These are phyloP conservation scores for Maniola jurtina DNA, from an alignment of 1,140 invertebrate genomes.

Conservation along the genomic window DNA sequence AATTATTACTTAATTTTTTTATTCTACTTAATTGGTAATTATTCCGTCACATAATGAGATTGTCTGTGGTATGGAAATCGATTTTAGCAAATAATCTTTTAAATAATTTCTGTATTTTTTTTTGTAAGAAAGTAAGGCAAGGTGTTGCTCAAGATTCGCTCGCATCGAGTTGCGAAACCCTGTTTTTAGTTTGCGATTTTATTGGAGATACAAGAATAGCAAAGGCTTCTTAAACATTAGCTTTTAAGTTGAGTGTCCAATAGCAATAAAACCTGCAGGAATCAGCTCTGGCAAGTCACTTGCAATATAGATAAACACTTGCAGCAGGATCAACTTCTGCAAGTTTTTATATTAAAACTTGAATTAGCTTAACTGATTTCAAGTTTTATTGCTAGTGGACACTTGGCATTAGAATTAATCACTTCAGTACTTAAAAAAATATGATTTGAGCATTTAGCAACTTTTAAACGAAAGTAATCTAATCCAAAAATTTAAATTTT, in stretches of 20 bases:
- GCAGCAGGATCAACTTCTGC: too few species aligned
- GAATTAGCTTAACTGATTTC: too few species aligned
- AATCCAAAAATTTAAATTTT: background rate
- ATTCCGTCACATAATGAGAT: constrained; percentile 8
- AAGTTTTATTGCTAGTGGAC: too few species aligned
- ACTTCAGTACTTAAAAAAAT: constrained; percentile 1
- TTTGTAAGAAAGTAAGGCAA: constrained; percentile 7
- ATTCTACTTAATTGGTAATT: constrained; percentile 19
- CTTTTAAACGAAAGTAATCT: background rate
- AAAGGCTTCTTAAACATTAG: too few species aligned
- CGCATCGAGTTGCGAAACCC: background rate
- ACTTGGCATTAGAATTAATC: background rate
- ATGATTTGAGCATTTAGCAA: background rate
- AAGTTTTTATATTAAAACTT: too few species aligned
- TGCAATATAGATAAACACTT: too few species aligned
- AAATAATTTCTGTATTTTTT: constrained; percentile 22
- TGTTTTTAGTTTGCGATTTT: background rate
- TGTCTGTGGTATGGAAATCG: constrained; percentile 5
- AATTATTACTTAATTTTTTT: constrained; percentile 13
- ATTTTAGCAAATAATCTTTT: background rate
- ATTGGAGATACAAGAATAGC: background rate
- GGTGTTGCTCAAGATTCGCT: constrained; percentile 2
- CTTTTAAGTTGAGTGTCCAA: too few species aligned
- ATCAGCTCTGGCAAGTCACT: too few species aligned
- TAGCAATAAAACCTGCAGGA: too few species aligned